Conservation (phyloP, 2,113 vertebrate species). For the Actinemys pallida region DNA sequence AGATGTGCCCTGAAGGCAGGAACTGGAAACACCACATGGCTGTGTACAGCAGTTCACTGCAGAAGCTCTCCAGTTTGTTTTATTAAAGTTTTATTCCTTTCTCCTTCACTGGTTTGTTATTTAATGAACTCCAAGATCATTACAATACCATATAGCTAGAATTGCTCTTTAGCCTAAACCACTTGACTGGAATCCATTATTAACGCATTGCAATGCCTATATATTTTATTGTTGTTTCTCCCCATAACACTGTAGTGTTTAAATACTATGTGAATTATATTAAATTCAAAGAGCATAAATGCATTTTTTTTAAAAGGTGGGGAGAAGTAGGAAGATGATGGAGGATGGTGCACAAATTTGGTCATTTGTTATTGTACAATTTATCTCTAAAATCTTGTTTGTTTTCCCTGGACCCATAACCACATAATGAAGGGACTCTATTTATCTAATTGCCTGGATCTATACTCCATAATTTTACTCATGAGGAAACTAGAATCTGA, state of each 20-base stretch:
- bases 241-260: background rate
- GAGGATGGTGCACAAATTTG: background rate
- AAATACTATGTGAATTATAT: accelerated
- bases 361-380: background rate
- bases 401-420: background rate
- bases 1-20: no score
- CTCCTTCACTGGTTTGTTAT: no score
- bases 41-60: no score
- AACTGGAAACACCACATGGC: no score
- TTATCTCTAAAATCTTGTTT: background rate
- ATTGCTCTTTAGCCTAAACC: no score
- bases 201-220: background rate
- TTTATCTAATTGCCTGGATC: background rate
- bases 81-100: no score
- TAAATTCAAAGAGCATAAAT: background rate
- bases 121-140: no score
- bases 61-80: no score
- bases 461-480: background rate
- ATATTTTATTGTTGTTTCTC: background rate
- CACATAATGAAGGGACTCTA: background rate
- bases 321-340: background rate
- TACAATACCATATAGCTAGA: no score
- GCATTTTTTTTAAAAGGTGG: background rate
- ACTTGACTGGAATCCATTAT: background rate
- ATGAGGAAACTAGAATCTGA: background rate